Percentiles rank a stretch among this genome's conserved stretches.
These are phyloP conservation scores for Micrastur ruficollis DNA, from an alignment of 2,797 vertebrate species.

Conservation along the genomic window DNA sequence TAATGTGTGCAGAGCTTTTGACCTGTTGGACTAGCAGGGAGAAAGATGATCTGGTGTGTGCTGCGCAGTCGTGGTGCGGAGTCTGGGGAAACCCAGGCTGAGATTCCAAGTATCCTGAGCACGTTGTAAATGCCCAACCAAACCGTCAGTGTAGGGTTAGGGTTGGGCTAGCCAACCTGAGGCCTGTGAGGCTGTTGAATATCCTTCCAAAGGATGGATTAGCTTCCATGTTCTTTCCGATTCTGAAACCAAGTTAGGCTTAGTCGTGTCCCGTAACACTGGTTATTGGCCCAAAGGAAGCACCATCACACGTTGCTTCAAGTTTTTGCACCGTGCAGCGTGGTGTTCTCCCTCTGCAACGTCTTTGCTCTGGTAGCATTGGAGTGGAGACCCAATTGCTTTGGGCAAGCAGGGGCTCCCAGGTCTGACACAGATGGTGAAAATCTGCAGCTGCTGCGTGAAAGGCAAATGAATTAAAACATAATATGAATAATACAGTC, in stretches of 20 bases:
- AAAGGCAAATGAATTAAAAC: slow-evolving; percentile 42
- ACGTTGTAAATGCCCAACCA: background rate
- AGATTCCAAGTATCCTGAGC: background rate
- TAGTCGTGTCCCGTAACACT: background rate
- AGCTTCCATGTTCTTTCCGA: background rate
- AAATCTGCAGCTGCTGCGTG: background rate
- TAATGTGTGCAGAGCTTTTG: background rate
- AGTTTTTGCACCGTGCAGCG: background rate
- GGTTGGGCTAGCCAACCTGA: background rate
- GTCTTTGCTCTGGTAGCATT: background rate
- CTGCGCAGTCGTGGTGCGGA: background rate
- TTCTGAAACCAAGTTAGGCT: background rate
- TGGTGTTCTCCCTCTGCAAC: background rate
- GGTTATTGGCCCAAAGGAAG: background rate
- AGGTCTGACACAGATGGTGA: background rate
- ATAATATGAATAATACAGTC: slow-evolving; percentile 58
- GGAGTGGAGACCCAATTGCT: background rate
- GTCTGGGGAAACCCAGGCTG: background rate
- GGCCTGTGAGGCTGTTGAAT: background rate
- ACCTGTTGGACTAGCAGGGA: background rate
- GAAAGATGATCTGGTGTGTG: background rate
- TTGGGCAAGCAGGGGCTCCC: background rate
- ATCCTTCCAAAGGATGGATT: background rate
- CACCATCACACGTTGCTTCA: rapidly evolving
- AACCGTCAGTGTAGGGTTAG: background rate